phyloP scores from a whole-genome alignment of 2,113 vertebrate genomes.

The Andinoacara biseriatus region DNA sequence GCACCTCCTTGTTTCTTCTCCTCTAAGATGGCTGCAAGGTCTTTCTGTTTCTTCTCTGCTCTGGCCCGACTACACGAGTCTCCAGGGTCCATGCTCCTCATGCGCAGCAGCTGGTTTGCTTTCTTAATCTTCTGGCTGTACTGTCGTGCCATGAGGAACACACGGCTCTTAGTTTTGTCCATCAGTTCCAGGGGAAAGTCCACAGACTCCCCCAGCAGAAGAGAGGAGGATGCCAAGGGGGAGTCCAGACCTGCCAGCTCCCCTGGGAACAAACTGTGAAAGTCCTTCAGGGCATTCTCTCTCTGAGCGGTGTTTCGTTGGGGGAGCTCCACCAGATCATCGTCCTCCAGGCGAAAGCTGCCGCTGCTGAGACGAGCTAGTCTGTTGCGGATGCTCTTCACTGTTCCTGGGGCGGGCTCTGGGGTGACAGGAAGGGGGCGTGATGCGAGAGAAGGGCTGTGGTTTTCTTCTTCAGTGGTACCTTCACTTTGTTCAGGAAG shows the following conservation, averaged over 20 bases:
- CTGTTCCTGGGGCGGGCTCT: slow-evolving; percentile 79
- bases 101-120: slow-evolving; percentile 95
- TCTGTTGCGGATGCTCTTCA: slow-evolving; percentile 80
- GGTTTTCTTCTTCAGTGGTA: slow-evolving; percentile 71
- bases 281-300: slow-evolving; percentile 60
- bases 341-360: slow-evolving; percentile 82
- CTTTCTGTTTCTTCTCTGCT: slow-evolving; percentile 83
- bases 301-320: slow-evolving; percentile 63
- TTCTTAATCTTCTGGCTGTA: slow-evolving; percentile 99
- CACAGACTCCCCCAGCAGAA: slow-evolving; percentile 72
- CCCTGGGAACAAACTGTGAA: slow-evolving; percentile 84
- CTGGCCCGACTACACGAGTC: slow-evolving; percentile 77
- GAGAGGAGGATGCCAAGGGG: slow-evolving; percentile 77
- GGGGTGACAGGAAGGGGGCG: slow-evolving; percentile 75
- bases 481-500: slow-evolving; percentile 70
- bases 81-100: slow-evolving; percentile 90
- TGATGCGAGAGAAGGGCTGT: slow-evolving; percentile 52
- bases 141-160: slow-evolving; percentile 96
- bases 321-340: slow-evolving; percentile 78
- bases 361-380: slow-evolving; percentile 83
- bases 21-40: slow-evolving; percentile 93
- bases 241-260: slow-evolving; percentile 82
- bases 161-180: slow-evolving; percentile 90
- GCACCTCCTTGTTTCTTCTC: slow-evolving; percentile 97
- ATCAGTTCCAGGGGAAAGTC: slow-evolving; percentile 81